These are phyloP conservation scores for Noctilio leporinus DNA, from an alignment of 2,113 vertebrate genomes.

Conservation along the genomic window DNA sequence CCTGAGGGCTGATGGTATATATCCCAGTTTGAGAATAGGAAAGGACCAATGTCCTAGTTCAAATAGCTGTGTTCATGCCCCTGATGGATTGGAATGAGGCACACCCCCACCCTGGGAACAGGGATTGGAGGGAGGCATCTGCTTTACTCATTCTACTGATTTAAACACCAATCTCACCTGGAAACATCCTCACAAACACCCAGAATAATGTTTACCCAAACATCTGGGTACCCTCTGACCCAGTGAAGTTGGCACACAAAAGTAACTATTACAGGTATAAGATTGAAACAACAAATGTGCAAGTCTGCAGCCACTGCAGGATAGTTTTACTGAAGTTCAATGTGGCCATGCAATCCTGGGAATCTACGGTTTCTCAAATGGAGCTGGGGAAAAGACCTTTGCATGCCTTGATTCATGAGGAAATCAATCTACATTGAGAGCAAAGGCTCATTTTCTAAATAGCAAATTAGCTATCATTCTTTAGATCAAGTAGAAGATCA, in stretches of 20 bases:
- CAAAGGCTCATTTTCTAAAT: not conserved
- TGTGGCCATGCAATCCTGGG: not conserved
- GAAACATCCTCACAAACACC: not conserved
- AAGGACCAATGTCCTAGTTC: not conserved
- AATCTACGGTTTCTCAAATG: not conserved
- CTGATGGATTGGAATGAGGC: no score
- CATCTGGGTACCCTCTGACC: not conserved
- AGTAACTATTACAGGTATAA: not conserved
- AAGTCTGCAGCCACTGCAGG: not conserved
- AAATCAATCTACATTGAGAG: not conserved
- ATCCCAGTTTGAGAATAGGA: no score
- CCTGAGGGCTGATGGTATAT: not conserved
- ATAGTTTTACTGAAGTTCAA: not conserved
- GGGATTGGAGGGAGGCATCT: no score
- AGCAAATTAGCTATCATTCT: not conserved
- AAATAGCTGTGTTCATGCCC: not conserved
- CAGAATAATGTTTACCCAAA: not conserved
- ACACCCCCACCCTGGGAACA: not conserved
- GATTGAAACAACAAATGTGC: not conserved
- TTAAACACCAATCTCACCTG: not conserved
- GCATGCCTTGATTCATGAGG: not conserved
- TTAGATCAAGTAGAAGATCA: not conserved
- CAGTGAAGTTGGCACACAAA: not conserved
- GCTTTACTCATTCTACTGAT: not conserved
- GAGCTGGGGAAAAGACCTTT: not conserved